Percentiles rank a stretch among this genome's conserved stretches.
These are phyloP conservation scores for Actinopyga echinites DNA, from an alignment of 53 echinoderm and acorn worm genomes.

Conservation along the genomic window DNA sequence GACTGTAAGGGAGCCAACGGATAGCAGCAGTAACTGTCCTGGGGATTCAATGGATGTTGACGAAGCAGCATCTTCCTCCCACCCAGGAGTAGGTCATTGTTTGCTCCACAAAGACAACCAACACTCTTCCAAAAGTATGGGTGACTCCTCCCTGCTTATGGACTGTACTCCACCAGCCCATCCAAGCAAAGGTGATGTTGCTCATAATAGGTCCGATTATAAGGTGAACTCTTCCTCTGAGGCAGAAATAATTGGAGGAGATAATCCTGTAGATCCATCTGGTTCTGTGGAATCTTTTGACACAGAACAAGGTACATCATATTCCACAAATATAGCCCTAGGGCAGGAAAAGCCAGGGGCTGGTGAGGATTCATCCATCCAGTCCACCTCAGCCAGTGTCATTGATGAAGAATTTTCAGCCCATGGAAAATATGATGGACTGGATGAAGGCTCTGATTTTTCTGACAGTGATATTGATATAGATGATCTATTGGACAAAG, in stretches of 20 bases:
- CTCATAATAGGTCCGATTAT: too few relatives aligned
- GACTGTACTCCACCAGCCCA: too few relatives aligned
- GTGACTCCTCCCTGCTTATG: too few relatives aligned
- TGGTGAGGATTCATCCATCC: background rate
- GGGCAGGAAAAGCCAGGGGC: background rate
- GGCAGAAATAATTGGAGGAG: too few relatives aligned
- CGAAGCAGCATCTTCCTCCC: background rate
- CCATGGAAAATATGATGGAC: conserved; percentile 29
- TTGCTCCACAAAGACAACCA: too few relatives aligned
- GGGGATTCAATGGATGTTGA: background rate
- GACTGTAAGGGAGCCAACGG: background rate
- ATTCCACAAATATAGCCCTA: background rate
- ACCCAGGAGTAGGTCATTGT: background rate
- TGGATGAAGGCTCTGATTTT: conserved; percentile 42
- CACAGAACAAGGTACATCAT: background rate
- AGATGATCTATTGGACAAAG: conserved; percentile 82
- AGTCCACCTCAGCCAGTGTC: background rate
- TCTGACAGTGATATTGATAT: conserved; percentile 72
- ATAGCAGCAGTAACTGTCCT: background rate
- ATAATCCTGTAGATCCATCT: too few relatives aligned
- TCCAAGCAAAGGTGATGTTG: too few relatives aligned
- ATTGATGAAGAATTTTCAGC: conserved; percentile 6
- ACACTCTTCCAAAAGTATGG: too few relatives aligned
- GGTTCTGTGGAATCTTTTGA: too few relatives aligned
- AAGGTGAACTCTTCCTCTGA: too few relatives aligned